Conservation (phyloP, 2,888 invertebrate genomes). For the Acanthosepion esculentum region DNA sequence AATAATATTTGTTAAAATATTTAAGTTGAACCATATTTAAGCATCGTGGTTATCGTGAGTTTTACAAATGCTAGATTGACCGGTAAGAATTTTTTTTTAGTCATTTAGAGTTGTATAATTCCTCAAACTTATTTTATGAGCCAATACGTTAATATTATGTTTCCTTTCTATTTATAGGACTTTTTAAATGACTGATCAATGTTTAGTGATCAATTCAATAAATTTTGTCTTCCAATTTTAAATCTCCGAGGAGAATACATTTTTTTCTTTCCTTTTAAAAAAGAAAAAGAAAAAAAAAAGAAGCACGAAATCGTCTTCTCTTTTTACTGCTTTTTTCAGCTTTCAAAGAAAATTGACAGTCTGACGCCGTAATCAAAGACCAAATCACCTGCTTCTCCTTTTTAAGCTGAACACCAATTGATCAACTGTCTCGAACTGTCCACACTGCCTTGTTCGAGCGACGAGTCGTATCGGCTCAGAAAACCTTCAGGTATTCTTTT, state of each 20-base stretch:
- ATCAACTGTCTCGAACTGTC: neutral
- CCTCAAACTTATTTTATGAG: no score
- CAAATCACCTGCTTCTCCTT: neutral
- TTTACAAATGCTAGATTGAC: no score
- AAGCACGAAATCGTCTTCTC: neutral
- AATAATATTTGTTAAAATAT: no score
- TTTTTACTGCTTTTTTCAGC: neutral
- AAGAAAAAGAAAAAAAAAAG: no score
- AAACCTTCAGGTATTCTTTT: neutral
- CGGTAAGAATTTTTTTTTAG: no score
- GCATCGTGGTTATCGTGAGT: no score
- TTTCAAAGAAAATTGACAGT: neutral
- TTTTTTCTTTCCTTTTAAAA: neutral
- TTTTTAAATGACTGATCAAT: no score
- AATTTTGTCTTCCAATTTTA: neutral
- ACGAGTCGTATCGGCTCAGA: neutral
- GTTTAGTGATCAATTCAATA: neutral
- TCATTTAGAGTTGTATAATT: no score
- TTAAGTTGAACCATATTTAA: no score
- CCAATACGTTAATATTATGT: no score
- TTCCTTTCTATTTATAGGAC: no score
- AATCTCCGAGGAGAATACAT: neutral
- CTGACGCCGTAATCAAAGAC: neutral
- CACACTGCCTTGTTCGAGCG: neutral
- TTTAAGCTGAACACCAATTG: neutral